These are phyloP conservation scores for Ammodytes dubius DNA, from an alignment of 2,113 vertebrate genomes.

Conservation along the genomic window DNA sequence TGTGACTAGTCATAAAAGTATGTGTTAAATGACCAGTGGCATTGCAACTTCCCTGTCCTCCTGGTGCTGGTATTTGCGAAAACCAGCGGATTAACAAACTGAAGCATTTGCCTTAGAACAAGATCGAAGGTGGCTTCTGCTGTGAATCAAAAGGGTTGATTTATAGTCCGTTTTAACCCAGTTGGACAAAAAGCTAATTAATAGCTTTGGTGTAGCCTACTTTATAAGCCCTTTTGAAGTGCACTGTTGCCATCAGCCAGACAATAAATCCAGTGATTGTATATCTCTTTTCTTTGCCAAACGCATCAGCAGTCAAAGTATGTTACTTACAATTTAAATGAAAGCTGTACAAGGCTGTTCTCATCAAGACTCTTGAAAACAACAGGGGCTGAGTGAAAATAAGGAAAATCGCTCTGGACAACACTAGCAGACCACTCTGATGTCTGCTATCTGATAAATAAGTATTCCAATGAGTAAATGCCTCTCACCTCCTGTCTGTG, in stretches of 20 bases:
- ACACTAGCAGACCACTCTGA: not conserved
- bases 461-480: constrained; percentile 1
- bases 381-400: not conserved
- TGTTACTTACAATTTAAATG: constrained; percentile 24
- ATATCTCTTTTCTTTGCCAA: not conserved
- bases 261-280: constrained; percentile 23
- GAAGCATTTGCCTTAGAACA: constrained; percentile 10
- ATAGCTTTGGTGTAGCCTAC: not conserved
- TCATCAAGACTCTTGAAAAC: not conserved
- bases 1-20: not conserved
- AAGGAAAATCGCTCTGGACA: not conserved
- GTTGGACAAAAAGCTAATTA: not conserved
- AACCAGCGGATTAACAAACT: not conserved
- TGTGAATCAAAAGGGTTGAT: constrained; percentile 15
- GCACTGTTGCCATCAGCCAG: constrained; percentile 3
- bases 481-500: not conserved
- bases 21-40: not conserved
- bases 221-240: not conserved
- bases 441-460: not conserved
- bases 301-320: constrained; percentile 7
- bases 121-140: not conserved
- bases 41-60: not conserved
- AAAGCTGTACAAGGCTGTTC: constrained; percentile 3
- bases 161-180: not conserved
- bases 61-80: not conserved